Evolutionary conservation across 2,888 invertebrate species (phyloP).

Genomic region (Protonemura montana): DNA sequence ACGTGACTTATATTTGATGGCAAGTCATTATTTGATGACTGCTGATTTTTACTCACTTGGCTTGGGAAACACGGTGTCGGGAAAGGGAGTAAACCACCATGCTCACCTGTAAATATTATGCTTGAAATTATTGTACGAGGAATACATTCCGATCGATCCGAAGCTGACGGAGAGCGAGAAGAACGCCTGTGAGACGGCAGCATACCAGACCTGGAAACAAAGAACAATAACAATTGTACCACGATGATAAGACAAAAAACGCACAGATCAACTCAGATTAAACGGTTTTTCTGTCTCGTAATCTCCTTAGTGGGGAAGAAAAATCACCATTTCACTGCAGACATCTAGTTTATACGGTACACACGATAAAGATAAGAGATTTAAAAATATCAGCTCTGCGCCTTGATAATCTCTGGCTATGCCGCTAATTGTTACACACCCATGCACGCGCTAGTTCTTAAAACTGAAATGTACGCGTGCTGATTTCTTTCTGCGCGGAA

Average conservation of each 20-base stretch:
- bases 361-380: not conserved
- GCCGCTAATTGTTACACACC: too few relatives aligned
- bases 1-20: too few relatives aligned
- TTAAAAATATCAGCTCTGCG: not conserved
- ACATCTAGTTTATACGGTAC: not conserved
- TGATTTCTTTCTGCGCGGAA: too few relatives aligned
- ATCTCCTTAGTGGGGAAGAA: not conserved
- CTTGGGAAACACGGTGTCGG: too few relatives aligned
- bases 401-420: too few relatives aligned
- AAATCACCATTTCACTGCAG: not conserved
- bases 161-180: slow-evolving; percentile 71
- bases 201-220: slow-evolving; percentile 66
- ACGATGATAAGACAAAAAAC: not conserved
- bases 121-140: slow-evolving; percentile 68
- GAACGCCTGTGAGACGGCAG: slow-evolving; percentile 71
- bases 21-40: too few relatives aligned
- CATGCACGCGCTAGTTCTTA: too few relatives aligned
- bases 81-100: not conserved
- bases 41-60: too few relatives aligned
- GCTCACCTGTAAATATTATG: slow-evolving; percentile 67
- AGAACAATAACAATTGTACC: not conserved
- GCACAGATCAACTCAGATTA: not conserved
- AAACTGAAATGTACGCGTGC: too few relatives aligned
- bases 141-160: slow-evolving; percentile 69
- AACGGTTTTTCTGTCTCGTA: not conserved